A percentile compares a stretch with the other conserved stretches of the same genome.
These are phyloP conservation scores for Cyaniris semiargus DNA, from an alignment of 2,888 invertebrate genomes.

Conservation along the genomic window DNA sequence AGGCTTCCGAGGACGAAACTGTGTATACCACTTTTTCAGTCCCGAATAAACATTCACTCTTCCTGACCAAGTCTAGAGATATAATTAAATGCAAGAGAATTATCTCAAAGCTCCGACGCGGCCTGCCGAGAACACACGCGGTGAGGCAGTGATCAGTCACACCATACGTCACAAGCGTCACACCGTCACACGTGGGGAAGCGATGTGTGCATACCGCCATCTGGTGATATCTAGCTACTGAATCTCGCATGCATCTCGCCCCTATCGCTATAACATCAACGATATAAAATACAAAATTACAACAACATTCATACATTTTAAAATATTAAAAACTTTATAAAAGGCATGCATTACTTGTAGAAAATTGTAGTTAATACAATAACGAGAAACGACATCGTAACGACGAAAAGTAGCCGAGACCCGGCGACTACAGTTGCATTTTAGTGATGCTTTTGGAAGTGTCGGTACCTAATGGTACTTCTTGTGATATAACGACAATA, in stretches of 20 bases:
- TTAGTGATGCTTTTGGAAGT: background rate
- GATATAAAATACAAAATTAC: slow-evolving; percentile 19
- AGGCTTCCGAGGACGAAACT: background rate
- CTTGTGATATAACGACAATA: background rate
- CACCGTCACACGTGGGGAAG: slow-evolving; percentile 3
- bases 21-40: background rate
- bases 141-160: slow-evolving; percentile 26
- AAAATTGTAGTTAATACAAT: background rate
- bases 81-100: background rate
- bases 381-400: background rate
- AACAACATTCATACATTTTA: slow-evolving; percentile 19
- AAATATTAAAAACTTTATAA: slow-evolving; percentile 16
- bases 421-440: background rate
- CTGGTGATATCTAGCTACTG: background rate
- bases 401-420: background rate
- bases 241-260: background rate
- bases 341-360: slow-evolving; percentile 1
- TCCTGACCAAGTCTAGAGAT: background rate
- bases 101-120: background rate
- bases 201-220: background rate
- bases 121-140: slow-evolving; percentile 31
- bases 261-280: background rate
- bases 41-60: background rate
- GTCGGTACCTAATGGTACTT: background rate
- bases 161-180: slow-evolving; percentile 18